phyloP scores from a whole-genome alignment of 2,797 vertebrate genomes.

The Macropodus opercularis region DNA sequence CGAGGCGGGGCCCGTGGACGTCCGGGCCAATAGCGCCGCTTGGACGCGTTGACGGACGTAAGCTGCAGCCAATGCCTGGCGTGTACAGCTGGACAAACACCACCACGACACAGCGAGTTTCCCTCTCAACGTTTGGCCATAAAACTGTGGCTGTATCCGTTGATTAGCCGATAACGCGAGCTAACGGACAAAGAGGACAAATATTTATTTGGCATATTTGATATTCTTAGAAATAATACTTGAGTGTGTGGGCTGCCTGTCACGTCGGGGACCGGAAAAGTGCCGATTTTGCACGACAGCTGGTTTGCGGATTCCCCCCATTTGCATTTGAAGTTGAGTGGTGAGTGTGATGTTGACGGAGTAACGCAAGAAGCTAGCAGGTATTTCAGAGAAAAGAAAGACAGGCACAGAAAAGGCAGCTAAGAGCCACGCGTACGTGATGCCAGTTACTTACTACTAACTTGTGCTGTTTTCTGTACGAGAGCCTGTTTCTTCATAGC shows the following conservation, averaged over 20 bases:
- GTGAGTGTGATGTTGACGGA: slow-evolving; percentile 58
- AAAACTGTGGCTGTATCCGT: slow-evolving; percentile 28
- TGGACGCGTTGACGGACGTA: slow-evolving; percentile 14
- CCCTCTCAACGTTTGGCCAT: slow-evolving; percentile 23
- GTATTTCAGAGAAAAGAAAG: neutral
- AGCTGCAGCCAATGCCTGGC: slow-evolving; percentile 47
- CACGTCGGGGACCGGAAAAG: slow-evolving; percentile 48
- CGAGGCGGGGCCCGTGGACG: slow-evolving; percentile 11
- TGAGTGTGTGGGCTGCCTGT: slow-evolving; percentile 17
- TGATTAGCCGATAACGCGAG: slow-evolving; percentile 19
- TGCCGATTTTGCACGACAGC: slow-evolving; percentile 50
- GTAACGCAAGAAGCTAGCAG: slow-evolving; percentile 5
- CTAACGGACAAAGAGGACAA: neutral
- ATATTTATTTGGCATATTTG: neutral
- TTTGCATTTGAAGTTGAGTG: slow-evolving; percentile 64
- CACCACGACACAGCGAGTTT: slow-evolving; percentile 39
- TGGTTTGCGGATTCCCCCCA: slow-evolving; percentile 54
- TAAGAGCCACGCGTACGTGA: neutral
- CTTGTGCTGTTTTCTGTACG: neutral
- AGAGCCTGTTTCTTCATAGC: neutral
- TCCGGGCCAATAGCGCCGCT: slow-evolving; percentile 46
- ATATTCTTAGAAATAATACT: neutral
- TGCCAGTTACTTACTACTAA: neutral
- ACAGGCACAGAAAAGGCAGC: neutral
- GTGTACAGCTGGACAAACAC: slow-evolving; percentile 55